These are phyloP conservation scores for Rhea pennata DNA, from an alignment of 2,113 vertebrate genomes.

Conservation along the genomic window DNA sequence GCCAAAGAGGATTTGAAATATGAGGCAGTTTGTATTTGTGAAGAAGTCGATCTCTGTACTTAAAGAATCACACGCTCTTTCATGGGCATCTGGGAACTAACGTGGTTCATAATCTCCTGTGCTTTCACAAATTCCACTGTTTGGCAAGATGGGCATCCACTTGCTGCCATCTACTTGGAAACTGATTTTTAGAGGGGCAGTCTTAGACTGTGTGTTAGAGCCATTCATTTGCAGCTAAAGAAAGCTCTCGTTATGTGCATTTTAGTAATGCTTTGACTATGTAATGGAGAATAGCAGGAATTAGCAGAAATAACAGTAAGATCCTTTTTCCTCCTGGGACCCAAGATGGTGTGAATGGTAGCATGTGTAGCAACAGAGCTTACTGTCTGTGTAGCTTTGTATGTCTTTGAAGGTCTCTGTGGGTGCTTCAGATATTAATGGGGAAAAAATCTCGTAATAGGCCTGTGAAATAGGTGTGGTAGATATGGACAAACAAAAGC, in stretches of 20 bases:
- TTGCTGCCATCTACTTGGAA: neutral
- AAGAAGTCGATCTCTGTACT: neutral
- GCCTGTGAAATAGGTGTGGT: neutral
- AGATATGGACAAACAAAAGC: neutral
- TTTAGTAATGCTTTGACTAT: neutral
- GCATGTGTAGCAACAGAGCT: accelerated
- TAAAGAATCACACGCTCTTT: slow-evolving; percentile 12
- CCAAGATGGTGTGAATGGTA: neutral
- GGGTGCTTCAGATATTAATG: neutral
- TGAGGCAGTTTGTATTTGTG: slow-evolving; percentile 28
- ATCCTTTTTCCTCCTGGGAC: neutral
- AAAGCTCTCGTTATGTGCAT: neutral
- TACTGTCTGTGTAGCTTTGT: neutral
- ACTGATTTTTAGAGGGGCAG: neutral
- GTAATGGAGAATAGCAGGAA: neutral
- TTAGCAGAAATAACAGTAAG: neutral
- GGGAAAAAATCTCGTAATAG: neutral
- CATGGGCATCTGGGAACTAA: slow-evolving; percentile 36
- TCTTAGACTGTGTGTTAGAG: neutral
- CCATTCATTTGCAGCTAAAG: neutral
- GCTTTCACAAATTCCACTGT: neutral
- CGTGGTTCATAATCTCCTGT: slow-evolving; percentile 18
- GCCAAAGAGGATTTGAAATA: slow-evolving; percentile 63
- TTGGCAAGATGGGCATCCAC: neutral
- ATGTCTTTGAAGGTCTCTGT: neutral